Percentiles rank a stretch among this genome's conserved stretches.
phyloP scores from a whole-genome alignment of 1,140 invertebrate species.

The Spodoptera litura region DNA sequence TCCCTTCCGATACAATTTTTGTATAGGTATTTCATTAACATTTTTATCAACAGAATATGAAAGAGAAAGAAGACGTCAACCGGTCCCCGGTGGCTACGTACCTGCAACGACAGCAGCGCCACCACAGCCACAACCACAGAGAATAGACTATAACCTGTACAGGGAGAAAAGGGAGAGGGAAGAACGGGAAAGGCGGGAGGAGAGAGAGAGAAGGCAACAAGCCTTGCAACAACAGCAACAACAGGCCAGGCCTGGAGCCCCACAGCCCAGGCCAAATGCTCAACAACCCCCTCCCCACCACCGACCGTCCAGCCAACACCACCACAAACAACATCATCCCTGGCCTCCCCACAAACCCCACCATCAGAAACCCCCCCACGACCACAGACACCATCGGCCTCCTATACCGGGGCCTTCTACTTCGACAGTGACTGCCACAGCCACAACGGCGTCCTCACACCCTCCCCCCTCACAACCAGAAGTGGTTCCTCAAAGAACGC shows the following conservation, averaged over 20 bases:
- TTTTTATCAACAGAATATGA: slow-evolving; percentile 71
- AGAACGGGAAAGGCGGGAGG: slow-evolving; percentile 74
- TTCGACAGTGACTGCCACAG: slow-evolving; percentile 41
- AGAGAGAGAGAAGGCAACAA: slow-evolving; percentile 67
- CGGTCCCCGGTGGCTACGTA: slow-evolving; percentile 75
- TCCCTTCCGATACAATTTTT: background rate
- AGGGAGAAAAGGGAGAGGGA: slow-evolving; percentile 80
- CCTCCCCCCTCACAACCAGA: slow-evolving; percentile 50
- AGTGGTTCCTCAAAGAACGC: slow-evolving; percentile 68
- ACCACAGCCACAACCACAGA: slow-evolving; percentile 68
- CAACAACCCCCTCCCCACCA: slow-evolving; percentile 63
- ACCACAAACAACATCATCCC: slow-evolving; percentile 70
- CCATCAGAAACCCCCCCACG: slow-evolving; percentile 72
- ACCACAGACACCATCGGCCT: slow-evolving; percentile 64
- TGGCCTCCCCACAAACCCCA: slow-evolving; percentile 73
- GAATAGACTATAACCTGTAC: slow-evolving; percentile 83
- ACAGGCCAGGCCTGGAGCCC: slow-evolving; percentile 50
- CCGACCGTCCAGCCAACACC: slow-evolving; percentile 58
- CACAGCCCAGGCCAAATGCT: slow-evolving; percentile 53
- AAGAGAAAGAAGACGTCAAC: slow-evolving; percentile 74
- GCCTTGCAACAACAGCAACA: slow-evolving; percentile 56
- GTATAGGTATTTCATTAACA: background rate
- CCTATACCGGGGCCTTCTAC: slow-evolving; percentile 43
- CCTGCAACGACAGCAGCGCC: slow-evolving; percentile 67
- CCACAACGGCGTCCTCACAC: slow-evolving; percentile 50